Evolutionary conservation across 2,113 vertebrate species (phyloP), one percentile per base, ranked within the genome.

Genomic region (Pelobates fuscus): DNA sequence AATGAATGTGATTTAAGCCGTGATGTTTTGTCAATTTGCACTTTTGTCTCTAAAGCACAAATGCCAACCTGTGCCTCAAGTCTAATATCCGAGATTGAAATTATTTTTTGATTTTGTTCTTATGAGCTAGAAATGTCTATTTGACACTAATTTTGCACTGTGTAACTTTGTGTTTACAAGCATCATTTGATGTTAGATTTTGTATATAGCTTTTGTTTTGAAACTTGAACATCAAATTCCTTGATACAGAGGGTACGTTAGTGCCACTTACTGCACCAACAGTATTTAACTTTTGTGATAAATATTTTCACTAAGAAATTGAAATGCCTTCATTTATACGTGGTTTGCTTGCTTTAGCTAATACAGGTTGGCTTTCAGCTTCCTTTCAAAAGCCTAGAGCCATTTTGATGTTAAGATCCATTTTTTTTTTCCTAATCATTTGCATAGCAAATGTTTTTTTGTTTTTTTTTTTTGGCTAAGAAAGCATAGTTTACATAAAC

Each of bases 21-120:
- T 71, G 78, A 80, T 80, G 79, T 77, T 84, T 85, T 80, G 85
- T 86, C 82, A 80, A 80, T 71, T 85, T 86, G 80, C 69, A 86
- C 65, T 86, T 84, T 71, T 80, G 83, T 84, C 80, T 84, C 86
- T 85, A 83, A 85, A 83, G 78, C 79, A 85, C 85, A 86, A 84
- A 89, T 89, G 86, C 87, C 88, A 88, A 89, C 88, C 84, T 85
- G 86, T 88, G 85, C 84, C 86, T 90, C 87, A 79, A 81, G 81
- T 78, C 83, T 80, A 81, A 85, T 85, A 84, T 54, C 43, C 25
- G 70, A 20, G 84, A 83, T 81, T 75, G 81, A 73, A 86, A 84
- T n/a, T 11, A 14, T 85, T 85, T 86, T 84, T 86, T n/a, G n/a
- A 85, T 82, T 32, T 58, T 11, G 6, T 21, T 71, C n/a, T n/a